Evolutionary conservation across 2,888 invertebrate genomes (phyloP), one percentile per base, ranked within the genome.

Genomic region (Elmis aenea): DNA sequence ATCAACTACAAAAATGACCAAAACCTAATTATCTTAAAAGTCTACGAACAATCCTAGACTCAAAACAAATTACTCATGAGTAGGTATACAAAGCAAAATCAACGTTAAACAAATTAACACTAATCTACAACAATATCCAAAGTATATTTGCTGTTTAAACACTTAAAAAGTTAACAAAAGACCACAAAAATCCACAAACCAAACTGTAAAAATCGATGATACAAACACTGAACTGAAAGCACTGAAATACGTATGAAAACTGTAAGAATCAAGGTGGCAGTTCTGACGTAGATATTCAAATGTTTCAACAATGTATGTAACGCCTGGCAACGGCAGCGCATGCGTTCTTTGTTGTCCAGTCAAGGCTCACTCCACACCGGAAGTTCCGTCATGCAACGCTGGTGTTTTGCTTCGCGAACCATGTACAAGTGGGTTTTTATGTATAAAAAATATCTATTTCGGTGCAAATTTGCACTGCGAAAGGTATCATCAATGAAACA

Each of bases 191-290:
- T 5, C 18, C 18, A 18, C 18, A 18, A n/a, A n/a, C n/a, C n/a
- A n/a, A n/a, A n/a, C n/a, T n/a, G n/a, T n/a, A n/a, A n/a, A n/a
- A n/a, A n/a, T n/a, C n/a, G n/a, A n/a, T n/a, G n/a, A n/a, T n/a
- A n/a, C n/a, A n/a, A 18, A 46, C 53, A 54, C 53, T 46, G 56
- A 59, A 64, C 61, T 61, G 62, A 62, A 64, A 64, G 52, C 61
- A 62, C 61, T 61, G 65, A 62, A 65, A 61, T 62, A 59, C 64
- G 60, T 61, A 56, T 62, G 63, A 64, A 65, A 66, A 65, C 64
- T 66, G 64, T 62, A 61, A 57, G 55, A 56, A 58, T 54, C 52
- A 52, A 57, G 58, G 61, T 56, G 60, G 62, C 55, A 57, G 57
- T 52, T 60, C 56, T 61, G 62, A 61, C 64, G 62, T 61, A 60